A percentile compares a stretch with the other conserved stretches of the same genome.
phyloP scores from a whole-genome alignment of 2,888 invertebrate genomes.

The Rhamnusium bicolor region DNA sequence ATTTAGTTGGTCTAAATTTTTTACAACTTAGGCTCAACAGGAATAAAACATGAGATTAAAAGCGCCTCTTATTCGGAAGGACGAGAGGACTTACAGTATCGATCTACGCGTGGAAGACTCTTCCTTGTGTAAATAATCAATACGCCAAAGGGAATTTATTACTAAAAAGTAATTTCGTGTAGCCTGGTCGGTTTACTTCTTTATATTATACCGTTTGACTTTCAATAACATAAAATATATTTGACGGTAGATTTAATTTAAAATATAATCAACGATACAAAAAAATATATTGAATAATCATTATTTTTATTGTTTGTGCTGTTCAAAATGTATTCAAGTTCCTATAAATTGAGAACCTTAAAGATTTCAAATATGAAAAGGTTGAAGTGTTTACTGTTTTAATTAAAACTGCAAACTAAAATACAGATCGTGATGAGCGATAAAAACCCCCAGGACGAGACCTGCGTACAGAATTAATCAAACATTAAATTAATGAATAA shows the following conservation, averaged over 20 bases:
- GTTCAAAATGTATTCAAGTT: not conserved
- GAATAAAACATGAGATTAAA: too few species aligned
- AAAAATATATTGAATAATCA: not conserved
- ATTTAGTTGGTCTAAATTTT: not conserved
- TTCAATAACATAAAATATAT: not conserved
- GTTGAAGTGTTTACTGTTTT: not conserved
- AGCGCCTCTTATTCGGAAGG: not conserved
- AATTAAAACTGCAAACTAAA: not conserved
- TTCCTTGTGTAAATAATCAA: not conserved
- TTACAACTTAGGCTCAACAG: not conserved
- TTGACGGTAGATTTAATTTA: not conserved
- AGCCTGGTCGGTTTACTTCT: not conserved
- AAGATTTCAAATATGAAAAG: not conserved
- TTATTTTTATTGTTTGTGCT: not conserved
- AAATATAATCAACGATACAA: not conserved
- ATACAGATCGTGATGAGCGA: not conserved
- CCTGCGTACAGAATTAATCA: not conserved
- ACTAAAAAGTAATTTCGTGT: not conserved
- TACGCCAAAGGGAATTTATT: not conserved
- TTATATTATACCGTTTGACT: not conserved
- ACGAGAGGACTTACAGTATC: not conserved
- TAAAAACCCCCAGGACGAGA: not conserved
- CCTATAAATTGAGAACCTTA: not conserved
- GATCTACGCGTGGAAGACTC: not conserved
- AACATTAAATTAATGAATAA: not conserved